Evolutionary conservation across 2,888 invertebrate genomes (phyloP).

Genomic region (Dynastes grantii): DNA sequence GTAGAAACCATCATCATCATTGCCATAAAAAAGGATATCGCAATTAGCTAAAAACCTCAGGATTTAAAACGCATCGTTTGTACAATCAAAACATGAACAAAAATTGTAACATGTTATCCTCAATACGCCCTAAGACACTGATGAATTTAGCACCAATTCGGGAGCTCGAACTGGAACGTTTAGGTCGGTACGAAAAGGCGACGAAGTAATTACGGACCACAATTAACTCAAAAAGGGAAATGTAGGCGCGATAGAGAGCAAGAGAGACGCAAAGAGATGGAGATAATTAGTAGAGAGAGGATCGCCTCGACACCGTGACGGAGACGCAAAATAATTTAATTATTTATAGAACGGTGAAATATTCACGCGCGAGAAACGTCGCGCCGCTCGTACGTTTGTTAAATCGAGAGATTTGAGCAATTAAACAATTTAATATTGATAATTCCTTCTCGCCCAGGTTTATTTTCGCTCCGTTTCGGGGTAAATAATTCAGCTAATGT

Average conservation of each 20-base stretch:
- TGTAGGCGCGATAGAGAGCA: neutral
- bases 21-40: no score
- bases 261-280: neutral
- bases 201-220: conserved; percentile 34
- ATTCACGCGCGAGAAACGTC: conserved; percentile 31
- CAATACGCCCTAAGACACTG: neutral
- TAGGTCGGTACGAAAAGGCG: conserved; percentile 2
- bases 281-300: neutral
- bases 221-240: conserved; percentile 41
- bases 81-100: neutral
- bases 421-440: conserved; percentile 37
- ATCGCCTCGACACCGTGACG: no score
- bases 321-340: conserved; percentile 37
- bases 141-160: neutral
- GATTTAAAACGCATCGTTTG: no score
- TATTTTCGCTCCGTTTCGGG: neutral
- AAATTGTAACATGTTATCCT: neutral
- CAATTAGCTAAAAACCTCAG: no score
- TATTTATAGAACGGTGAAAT: conserved; percentile 31
- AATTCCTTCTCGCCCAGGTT: neutral
- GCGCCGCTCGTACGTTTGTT: conserved; percentile 9
- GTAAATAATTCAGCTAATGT: conserved; percentile 11
- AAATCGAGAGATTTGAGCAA: conserved; percentile 35
- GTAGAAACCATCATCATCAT: no score
- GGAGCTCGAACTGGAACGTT: neutral